Evolutionary conservation across 2,888 invertebrate genomes (phyloP).

Genomic region (Nomada ruficornis): DNA sequence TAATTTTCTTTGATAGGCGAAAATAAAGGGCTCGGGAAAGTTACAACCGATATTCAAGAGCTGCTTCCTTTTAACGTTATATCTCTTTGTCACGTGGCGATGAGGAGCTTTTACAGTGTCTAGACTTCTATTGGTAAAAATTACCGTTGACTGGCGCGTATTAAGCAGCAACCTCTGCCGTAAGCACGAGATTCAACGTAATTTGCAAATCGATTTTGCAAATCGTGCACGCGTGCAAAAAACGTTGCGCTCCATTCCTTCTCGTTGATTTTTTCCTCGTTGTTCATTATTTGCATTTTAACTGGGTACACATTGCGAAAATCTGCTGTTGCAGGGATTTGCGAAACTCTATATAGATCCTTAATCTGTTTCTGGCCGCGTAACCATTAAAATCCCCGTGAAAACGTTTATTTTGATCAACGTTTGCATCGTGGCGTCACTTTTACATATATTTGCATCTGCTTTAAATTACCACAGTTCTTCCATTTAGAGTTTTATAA

Average conservation of each 20-base stretch:
- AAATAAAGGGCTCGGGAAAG: constrained; percentile 20
- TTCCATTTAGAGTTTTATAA: not conserved
- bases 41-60: constrained; percentile 34
- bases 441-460: constrained; percentile 10
- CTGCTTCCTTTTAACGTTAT: constrained; percentile 21
- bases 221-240: not conserved
- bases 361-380: not conserved
- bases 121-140: constrained; percentile 1
- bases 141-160: constrained; percentile 17
- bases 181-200: not conserved
- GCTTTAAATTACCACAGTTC: not conserved
- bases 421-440: not conserved
- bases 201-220: constrained; percentile 20
- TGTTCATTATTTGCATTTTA: not conserved
- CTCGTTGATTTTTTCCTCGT: not conserved
- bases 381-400: constrained; percentile 2
- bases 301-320: not conserved
- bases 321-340: not conserved
- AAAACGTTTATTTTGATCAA: constrained; percentile 7
- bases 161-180: constrained; percentile 4
- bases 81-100: constrained; percentile 19
- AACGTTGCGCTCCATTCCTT: not conserved
- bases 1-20: constrained; percentile 22
- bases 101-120: not conserved
- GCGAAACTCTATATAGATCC: not conserved